Base-by-base conservation (phyloP, 2,888 invertebrate genomes). In the Nineta flava region DNA sequence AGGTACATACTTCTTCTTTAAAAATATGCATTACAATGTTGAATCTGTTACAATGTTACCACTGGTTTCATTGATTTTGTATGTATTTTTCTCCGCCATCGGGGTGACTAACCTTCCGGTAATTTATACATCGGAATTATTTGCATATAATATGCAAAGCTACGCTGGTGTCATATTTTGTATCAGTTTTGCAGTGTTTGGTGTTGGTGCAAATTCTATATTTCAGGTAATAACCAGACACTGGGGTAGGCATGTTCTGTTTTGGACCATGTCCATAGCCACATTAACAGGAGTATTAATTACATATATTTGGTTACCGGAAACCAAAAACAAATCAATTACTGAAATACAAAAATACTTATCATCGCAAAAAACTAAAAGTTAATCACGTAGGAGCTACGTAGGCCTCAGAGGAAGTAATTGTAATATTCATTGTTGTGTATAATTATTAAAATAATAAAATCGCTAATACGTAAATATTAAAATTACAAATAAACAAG, bases 31-130 rank as follows among this genome's bases (percentile, higher is more conserved):
- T 42, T 51, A 59, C 15, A 60, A 64, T 41, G 38, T 53, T 15
- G 46, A 47, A 12, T 61, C 66, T 0, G 57, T 74, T 26, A 69
- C 73, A 0, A 69, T 72, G 60, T 55, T 79, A 47, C 75, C 77
- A 16, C 62, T 78, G 19, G 58, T 70, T 1, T 76, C 76, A 0
- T 66, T 79, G 1, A 60, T 77, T 44, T 62, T 73, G 9, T 79
- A 77, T 57, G 75, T 76, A 48, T 60, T 78, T 4, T 61, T 76
- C n/a, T 75, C 76, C 46, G 72, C 76, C 0, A 60, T 75, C 5
- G 80, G 80, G 0, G 63, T 79, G 31, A 76, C 75, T 1, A 78
- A 76, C 16, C 57, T 79, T 31, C 73, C 78, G 0, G 77, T 78
- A 10, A 44, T 52, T 1, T 15, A 52, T 13, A 40, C 50, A 9